Conservation (phyloP, 2,888 invertebrate genomes). For the Apodemia mormo region DNA sequence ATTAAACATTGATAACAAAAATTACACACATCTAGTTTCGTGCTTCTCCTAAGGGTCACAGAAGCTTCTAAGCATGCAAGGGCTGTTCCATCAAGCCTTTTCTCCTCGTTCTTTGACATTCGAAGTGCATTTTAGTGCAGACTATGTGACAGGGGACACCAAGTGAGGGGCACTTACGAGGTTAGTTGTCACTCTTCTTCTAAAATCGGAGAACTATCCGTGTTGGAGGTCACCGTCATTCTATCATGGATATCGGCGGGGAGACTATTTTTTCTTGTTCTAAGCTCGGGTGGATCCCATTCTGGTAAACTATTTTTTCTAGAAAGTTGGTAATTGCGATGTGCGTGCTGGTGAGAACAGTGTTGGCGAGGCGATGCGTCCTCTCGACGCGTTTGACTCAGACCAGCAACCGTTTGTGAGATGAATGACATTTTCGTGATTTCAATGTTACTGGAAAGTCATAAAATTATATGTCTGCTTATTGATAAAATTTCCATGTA, state of each 20-base stretch:
- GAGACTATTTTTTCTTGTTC: constrained; percentile 72
- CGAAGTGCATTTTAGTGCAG: constrained; percentile 62
- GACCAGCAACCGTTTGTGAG: constrained; percentile 79
- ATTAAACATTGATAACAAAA: constrained; percentile 49
- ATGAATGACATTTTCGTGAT: constrained; percentile 74
- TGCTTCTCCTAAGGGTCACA: constrained; percentile 69
- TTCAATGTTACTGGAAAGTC: constrained; percentile 33
- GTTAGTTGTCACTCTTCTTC: constrained; percentile 73
- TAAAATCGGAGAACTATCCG: constrained; percentile 51
- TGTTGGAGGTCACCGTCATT: constrained; percentile 45
- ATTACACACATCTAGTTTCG: constrained; percentile 70
- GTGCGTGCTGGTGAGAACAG: constrained; percentile 74
- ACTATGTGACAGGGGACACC: constrained; percentile 76
- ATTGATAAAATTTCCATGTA: background rate
- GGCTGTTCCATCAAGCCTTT: constrained; percentile 72
- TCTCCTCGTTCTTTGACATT: constrained; percentile 51
- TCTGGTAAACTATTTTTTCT: constrained; percentile 77
- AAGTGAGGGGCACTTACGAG: constrained; percentile 67
- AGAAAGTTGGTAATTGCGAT: constrained; percentile 63
- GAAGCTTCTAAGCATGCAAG: constrained; percentile 79
- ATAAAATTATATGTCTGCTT: constrained; percentile 14
- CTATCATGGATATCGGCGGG: constrained; percentile 68
- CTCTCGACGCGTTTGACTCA: constrained; percentile 71
- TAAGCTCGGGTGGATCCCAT: constrained; percentile 73
- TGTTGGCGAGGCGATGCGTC: constrained; percentile 70